Evolutionary conservation across 1,140 invertebrate species (phyloP), one percentile per base, ranked within the genome.

Genomic region (Halesus radiatus): DNA sequence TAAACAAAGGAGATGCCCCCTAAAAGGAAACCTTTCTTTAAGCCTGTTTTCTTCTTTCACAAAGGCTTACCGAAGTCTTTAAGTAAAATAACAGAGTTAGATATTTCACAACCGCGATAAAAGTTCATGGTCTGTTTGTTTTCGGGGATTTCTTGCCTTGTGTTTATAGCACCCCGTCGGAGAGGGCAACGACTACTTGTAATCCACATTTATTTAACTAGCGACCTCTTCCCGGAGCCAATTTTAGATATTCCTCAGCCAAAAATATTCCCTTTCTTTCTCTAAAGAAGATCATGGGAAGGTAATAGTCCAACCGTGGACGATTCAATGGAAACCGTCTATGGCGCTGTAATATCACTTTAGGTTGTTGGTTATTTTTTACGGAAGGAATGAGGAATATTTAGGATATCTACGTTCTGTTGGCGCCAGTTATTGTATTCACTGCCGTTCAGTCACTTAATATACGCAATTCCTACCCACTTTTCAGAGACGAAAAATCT

Each of bases 51-150:
- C 62, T 60, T 60, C 62, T 68, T 66, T 26, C 76, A 29, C 76
- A 52, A 26, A 68, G 50, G 68, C 77, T 60, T 79, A 76, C 58
- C 68, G 26, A 52, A 72, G 77, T 37, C 77, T 79, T 79, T 72
- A 79, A 73, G 66, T 79, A 79, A 79, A 79, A 79, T 79, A 79
- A 79, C 77, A 79, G 52, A 52, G 45, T 73, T 58, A 73, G 68
- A 79, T 79, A 79, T 73, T 79, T 79, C 77, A 62, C 68, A 64
- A 58, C 56, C 58, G 74, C 74, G 74, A 76, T 78, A 78, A 78
- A 78, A 78, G 76, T 78, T 78, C 76, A 78, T 58, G 66, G 76
- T 68, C 52, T 60, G 76, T 60, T 78, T 68, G 76, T 70, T 76
- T 76, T 76, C 20, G 56, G 58, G 74, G 74, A 76, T 76, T 76